These are phyloP conservation scores for Salvelinus namaycush DNA, from an alignment of 2,113 vertebrate genomes.

Conservation along the genomic window DNA sequence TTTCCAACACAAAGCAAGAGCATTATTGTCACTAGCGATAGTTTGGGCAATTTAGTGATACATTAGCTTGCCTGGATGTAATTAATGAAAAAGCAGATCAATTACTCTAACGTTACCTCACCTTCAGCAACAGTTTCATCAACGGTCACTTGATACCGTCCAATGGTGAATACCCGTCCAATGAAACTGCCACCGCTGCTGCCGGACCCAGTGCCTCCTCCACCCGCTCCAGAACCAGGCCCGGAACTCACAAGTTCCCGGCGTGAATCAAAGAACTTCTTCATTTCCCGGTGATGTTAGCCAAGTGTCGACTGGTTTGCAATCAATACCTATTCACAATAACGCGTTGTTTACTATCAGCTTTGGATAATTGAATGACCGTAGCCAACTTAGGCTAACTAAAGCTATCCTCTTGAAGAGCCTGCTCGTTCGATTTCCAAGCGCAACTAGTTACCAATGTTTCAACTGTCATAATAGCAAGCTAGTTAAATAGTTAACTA, in stretches of 20 bases:
- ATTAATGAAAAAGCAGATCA: too few relatives aligned
- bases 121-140: slow-evolving; percentile 97
- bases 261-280: slow-evolving; percentile 98
- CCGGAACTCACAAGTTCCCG: slow-evolving; percentile 90
- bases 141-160: slow-evolving; percentile 92
- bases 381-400: slow-evolving; percentile 2
- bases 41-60: not conserved
- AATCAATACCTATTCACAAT: not conserved
- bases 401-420: not conserved
- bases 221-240: slow-evolving; percentile 83
- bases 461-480: too few relatives aligned
- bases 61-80: too few relatives aligned
- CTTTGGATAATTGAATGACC: not conserved
- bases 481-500: too few relatives aligned
- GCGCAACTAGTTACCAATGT: too few relatives aligned
- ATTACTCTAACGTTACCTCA: slow-evolving; percentile 53
- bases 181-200: slow-evolving; percentile 86
- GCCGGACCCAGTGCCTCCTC: slow-evolving; percentile 67
- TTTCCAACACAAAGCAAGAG: too few relatives aligned
- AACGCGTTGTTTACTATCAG: not conserved
- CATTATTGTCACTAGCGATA: too few relatives aligned
- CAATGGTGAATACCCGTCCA: slow-evolving; percentile 90
- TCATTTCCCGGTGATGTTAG: slow-evolving; percentile 76
- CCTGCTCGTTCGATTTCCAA: not conserved
- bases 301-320: slow-evolving; percentile 10